Evolutionary conservation across 1,140 invertebrate genomes (phyloP), one percentile per base, ranked within the genome.

Genomic region (Macrosteles quadrilineatus): DNA sequence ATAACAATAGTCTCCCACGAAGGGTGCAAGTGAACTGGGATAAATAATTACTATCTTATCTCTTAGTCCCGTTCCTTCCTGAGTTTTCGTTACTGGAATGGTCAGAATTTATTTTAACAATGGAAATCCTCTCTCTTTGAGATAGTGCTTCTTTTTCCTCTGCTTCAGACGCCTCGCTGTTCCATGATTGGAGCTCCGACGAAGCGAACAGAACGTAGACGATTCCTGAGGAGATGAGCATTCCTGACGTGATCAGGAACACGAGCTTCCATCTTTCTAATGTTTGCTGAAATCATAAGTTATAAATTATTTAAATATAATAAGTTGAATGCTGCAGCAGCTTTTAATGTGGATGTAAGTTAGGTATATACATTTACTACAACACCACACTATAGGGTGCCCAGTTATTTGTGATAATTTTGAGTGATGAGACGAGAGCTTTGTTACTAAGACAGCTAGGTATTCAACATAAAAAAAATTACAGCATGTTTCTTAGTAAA

Each of bases 211-310:
- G 59, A 0, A 85, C 72, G 40, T 86, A 89, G 2, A 85, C 63
- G 1, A 86, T 69, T 21, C 85, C 84, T 27, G 84, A 82, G n/a
- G 80, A 69, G 1, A 83, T 75, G 0, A 88, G 73, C 78, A 87
- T 85, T 0, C 72, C 73, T 1, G 86, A 81, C 0, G 84, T 80
- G 2, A 90, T 84, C 21, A 87, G 75, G 72, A 87, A 90, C 0
- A 90, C 87, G 70, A 86, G 79, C 72, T 86, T 84, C 88, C 88
- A 90, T 71, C 88, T 86, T 1, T 81, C 81, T 29, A 86, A 81
- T 0, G 87, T 88, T 88, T 90, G 87, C 88, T 90, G 73, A 0
- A 80, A 79, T 74, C 63, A 73, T 71, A 69, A 68, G 40, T 74
- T 53, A 67, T 69, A n/a, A 67, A 47, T 40, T 40, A 9, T 9